phyloP scores from a whole-genome alignment of 2,113 vertebrate species.

The Silurus asotus region DNA sequence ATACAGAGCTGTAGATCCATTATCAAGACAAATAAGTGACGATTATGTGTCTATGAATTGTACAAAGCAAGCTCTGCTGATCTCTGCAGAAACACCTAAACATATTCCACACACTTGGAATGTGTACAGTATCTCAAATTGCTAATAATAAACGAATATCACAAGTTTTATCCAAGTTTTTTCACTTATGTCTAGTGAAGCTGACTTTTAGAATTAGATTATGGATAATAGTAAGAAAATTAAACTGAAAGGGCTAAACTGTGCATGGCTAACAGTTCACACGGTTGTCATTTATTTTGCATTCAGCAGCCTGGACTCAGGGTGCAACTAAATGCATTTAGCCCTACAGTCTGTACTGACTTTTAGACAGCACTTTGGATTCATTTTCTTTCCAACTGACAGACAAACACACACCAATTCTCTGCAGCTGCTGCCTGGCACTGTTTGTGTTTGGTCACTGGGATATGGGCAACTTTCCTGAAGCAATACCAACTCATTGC shows the following conservation, averaged over 20 bases:
- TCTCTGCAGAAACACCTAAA: not conserved
- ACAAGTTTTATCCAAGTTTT: not conserved
- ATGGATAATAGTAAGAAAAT: not conserved
- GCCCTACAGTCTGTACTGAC: slow-evolving; percentile 38
- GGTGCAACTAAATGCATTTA: slow-evolving; percentile 12
- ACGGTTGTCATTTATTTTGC: slow-evolving; percentile 34
- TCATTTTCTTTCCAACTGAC: slow-evolving; percentile 19
- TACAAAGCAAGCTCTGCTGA: not conserved
- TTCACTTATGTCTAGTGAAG: not conserved
- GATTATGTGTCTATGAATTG: not conserved
- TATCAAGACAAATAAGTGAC: not conserved
- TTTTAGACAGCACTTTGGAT: slow-evolving; percentile 33
- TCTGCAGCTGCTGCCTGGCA: slow-evolving; percentile 25
- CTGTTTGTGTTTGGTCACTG: slow-evolving; percentile 18
- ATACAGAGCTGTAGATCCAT: not conserved
- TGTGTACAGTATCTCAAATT: not conserved
- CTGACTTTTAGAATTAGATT: slow-evolving; percentile 16
- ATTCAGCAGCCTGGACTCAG: slow-evolving; percentile 15
- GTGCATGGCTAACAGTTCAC: slow-evolving; percentile 5
- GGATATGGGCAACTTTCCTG: slow-evolving; percentile 40
- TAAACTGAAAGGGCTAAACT: slow-evolving; percentile 11
- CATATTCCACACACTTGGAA: not conserved
- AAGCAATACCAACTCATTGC: slow-evolving; percentile 31
- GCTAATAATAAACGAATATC: not conserved
- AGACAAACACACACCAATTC: slow-evolving; percentile 21